Percentiles rank a stretch among this genome's conserved stretches.
phyloP scores from a whole-genome alignment of 2,113 vertebrate genomes.

The Poeciliopsis turrubarensis region DNA sequence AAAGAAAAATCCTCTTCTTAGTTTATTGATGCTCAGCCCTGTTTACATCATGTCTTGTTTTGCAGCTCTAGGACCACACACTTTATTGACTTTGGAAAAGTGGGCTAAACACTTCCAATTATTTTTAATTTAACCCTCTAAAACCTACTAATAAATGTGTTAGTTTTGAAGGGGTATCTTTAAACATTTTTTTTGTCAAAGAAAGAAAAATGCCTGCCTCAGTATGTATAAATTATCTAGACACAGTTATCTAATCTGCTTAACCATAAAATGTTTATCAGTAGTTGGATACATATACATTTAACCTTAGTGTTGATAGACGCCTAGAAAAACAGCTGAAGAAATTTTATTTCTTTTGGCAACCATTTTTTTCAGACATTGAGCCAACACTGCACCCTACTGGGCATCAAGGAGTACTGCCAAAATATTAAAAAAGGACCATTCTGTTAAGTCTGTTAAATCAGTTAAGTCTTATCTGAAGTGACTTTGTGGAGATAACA shows the following conservation, averaged over 20 bases:
- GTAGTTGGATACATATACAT: not conserved
- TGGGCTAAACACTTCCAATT: not conserved
- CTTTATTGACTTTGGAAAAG: not conserved
- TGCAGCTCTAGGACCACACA: not conserved
- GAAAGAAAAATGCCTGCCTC: not conserved
- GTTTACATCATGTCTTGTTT: not conserved
- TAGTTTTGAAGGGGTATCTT: not conserved
- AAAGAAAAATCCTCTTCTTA: not conserved
- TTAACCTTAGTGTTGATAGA: not conserved
- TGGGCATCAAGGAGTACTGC: conserved; percentile 17
- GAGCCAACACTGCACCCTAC: conserved; percentile 47
- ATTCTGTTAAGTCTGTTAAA: not conserved
- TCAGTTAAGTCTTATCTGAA: not conserved
- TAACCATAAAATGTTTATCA: not conserved
- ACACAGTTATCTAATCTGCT: not conserved
- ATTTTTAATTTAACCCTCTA: conserved; percentile 2
- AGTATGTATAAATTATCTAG: not conserved
- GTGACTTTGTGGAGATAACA: not conserved
- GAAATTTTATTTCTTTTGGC: not conserved
- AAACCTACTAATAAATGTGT: conserved; percentile 14
- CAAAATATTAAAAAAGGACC: not conserved
- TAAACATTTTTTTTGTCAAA: not conserved
- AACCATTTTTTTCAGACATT: not conserved
- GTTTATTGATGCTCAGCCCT: not conserved
- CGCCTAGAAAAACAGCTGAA: not conserved